Evolutionary conservation across 2,797 vertebrate genomes (phyloP).

Genomic region (Gephyroberyx darwinii): DNA sequence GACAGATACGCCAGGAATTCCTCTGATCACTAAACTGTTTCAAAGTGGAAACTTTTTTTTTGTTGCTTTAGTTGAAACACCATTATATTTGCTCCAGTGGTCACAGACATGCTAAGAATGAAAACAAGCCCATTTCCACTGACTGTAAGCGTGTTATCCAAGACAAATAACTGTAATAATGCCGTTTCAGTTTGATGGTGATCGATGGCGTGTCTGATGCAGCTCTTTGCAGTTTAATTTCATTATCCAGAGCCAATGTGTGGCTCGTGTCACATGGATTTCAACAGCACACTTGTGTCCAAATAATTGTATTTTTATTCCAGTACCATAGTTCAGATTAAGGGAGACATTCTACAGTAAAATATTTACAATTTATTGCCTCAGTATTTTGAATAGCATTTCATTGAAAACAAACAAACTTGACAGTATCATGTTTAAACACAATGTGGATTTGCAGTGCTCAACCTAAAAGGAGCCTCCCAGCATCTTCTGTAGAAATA

Average conservation of each 20-base stretch:
- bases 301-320: neutral
- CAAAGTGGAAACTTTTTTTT: conserved; percentile 56
- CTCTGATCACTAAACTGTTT: conserved; percentile 77
- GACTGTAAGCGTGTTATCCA: too few species aligned
- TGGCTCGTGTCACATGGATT: neutral
- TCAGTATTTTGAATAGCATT: conserved; percentile 24
- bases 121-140: neutral
- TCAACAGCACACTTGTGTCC: neutral
- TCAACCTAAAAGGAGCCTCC: neutral
- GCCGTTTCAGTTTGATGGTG: too few species aligned
- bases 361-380: conserved; percentile 52
- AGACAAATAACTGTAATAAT: too few species aligned
- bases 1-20: conserved; percentile 79
- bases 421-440: neutral
- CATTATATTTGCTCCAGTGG: conserved; percentile 51
- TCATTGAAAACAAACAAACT: conserved; percentile 50
- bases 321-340: neutral
- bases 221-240: neutral
- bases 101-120: conserved; percentile 31
- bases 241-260: neutral
- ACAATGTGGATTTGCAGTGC: conserved; percentile 13
- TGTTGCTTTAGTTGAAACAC: conserved; percentile 23
- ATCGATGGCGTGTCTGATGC: neutral
- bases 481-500: conserved; percentile 13
- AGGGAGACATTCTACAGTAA: conserved; percentile 19